These are phyloP conservation scores for Penaeus japonicus DNA, from an alignment of 1,140 invertebrate species.

Conservation along the genomic window DNA sequence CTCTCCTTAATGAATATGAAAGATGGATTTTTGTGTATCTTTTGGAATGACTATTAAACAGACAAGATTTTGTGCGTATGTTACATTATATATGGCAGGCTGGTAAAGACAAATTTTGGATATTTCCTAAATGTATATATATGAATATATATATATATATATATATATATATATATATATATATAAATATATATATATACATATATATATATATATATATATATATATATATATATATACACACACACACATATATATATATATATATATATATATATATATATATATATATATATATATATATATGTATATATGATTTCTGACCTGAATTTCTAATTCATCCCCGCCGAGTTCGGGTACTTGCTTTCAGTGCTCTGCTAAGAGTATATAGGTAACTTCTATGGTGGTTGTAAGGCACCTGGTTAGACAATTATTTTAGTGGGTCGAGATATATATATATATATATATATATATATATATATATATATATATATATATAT, in stretches of 20 bases:
- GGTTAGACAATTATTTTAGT: too few species aligned
- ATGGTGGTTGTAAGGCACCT: neutral
- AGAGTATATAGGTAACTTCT: too few species aligned
- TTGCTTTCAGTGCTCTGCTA: too few species aligned
- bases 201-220: slow-evolving; percentile 6
- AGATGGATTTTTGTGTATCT: too few species aligned
- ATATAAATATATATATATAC: neutral
- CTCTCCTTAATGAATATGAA: too few species aligned
- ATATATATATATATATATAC: slow-evolving; percentile 1
- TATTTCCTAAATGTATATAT: neutral
- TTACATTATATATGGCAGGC: too few species aligned
- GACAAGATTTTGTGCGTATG: too few species aligned
- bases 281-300: neutral
- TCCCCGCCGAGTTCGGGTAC: too few species aligned
- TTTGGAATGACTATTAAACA: too few species aligned
- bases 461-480: too few species aligned
- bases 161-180: neutral
- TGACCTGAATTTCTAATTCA: neutral
- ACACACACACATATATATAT: neutral
- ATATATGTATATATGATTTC: neutral
- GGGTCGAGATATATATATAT: too few species aligned
- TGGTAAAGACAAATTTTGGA: neutral
- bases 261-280: neutral
- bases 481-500: too few species aligned
- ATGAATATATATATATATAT: neutral